These are phyloP conservation scores for Galaxias olidus DNA, from an alignment of 2,797 vertebrate genomes.

Conservation along the genomic window DNA sequence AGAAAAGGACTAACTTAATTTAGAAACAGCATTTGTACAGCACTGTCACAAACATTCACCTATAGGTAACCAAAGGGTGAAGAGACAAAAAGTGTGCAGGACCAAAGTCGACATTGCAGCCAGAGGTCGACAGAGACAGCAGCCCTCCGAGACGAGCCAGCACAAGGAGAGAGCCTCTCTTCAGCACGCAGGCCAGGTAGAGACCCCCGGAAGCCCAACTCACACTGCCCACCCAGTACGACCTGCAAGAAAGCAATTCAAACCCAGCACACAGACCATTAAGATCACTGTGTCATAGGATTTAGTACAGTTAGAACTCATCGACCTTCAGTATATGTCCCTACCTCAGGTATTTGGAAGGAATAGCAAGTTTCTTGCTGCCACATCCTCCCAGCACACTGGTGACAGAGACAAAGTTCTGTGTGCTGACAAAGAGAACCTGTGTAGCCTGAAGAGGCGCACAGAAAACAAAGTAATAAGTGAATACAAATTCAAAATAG, in stretches of 20 bases:
- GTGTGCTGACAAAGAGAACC: slow-evolving; percentile 86
- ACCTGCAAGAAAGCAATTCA: slow-evolving; percentile 69
- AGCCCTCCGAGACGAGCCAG: slow-evolving; percentile 86
- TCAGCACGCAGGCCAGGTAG: slow-evolving; percentile 91
- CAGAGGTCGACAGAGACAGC: slow-evolving; percentile 83
- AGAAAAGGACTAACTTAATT: too few species aligned
- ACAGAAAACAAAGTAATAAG: neutral
- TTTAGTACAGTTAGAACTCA: neutral
- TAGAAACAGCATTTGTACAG: neutral
- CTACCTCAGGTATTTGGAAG: slow-evolving; percentile 86
- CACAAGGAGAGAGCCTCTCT: slow-evolving; percentile 90
- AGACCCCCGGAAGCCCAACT: slow-evolving; percentile 88
- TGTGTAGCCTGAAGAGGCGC: slow-evolving; percentile 81
- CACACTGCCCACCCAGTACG: slow-evolving; percentile 91
- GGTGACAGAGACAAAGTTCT: slow-evolving; percentile 85
- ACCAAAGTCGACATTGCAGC: slow-evolving; percentile 91
- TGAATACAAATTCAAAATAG: too few species aligned
- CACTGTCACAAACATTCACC: slow-evolving; percentile 69
- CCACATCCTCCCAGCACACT: slow-evolving; percentile 89
- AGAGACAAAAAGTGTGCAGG: slow-evolving; percentile 95
- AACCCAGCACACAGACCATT: neutral
- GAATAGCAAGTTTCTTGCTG: slow-evolving; percentile 76
- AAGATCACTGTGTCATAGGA: neutral
- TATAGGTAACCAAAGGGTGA: slow-evolving; percentile 90
- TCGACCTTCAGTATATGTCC: slow-evolving; percentile 7